phyloP scores from a whole-genome alignment of 35 echinoderm and acorn worm genomes.

The Stichopus chloronotus region DNA sequence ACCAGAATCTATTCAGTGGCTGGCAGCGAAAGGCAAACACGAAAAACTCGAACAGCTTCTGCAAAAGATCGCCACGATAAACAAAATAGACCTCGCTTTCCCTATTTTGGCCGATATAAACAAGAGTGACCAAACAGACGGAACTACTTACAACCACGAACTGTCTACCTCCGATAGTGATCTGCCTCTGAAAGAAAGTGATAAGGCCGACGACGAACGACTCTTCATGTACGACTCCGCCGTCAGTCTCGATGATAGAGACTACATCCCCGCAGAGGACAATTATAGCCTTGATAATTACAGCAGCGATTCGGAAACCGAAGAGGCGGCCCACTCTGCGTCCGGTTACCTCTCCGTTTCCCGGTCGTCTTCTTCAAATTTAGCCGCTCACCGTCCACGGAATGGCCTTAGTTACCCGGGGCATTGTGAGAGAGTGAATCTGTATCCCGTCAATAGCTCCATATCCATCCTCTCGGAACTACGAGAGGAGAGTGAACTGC shows the following conservation, averaged over 20 bases:
- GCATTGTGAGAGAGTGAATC: not conserved
- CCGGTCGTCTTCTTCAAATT: not conserved
- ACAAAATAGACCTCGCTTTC: conserved; percentile 24
- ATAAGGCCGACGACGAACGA: conserved; percentile 11
- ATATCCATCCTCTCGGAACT: conserved; percentile 48
- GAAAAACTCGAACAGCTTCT: conserved; percentile 27
- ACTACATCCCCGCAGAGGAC: conserved; percentile 54
- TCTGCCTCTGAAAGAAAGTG: conserved; percentile 1
- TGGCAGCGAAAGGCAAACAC: conserved; percentile 29
- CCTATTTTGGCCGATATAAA: conserved; percentile 35
- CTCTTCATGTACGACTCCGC: conserved; percentile 57
- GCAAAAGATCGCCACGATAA: conserved; percentile 37
- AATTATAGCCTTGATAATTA: conserved; percentile 26
- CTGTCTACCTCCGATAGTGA: not conserved
- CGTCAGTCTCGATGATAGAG: conserved; percentile 45
- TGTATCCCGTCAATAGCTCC: conserved; percentile 32
- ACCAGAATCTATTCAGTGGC: conserved; percentile 57
- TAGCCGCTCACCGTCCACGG: not conserved
- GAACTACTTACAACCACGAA: not conserved
- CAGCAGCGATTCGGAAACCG: conserved; percentile 49
- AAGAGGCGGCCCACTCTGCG: not conserved
- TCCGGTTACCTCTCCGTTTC: not conserved
- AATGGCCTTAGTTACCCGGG: not conserved
- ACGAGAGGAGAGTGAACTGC: not conserved
- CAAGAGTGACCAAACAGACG: not conserved